Percentiles rank a stretch among this genome's conserved stretches.
Evolutionary conservation across 1,140 invertebrate genomes (phyloP).

Genomic region (Ectropis grisescens): DNA sequence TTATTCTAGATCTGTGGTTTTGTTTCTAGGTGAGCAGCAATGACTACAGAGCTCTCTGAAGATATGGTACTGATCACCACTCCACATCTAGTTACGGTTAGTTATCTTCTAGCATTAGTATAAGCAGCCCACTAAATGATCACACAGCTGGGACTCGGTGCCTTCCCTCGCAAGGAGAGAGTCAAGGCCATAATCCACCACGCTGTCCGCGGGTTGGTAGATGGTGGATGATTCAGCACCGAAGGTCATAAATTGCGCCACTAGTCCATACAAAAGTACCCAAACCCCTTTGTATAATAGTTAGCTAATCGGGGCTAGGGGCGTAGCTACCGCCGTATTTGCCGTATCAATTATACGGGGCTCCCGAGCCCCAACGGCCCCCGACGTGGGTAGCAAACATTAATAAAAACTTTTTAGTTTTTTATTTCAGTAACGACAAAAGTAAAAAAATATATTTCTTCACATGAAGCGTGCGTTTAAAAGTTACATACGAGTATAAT

Average conservation of each 20-base stretch:
- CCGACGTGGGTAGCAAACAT: neutral
- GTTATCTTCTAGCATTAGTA: conserved; percentile 5
- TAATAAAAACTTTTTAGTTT: neutral
- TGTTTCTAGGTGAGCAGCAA: conserved; percentile 19
- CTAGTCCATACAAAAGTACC: too few relatives aligned
- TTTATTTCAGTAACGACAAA: neutral
- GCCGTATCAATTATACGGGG: too few relatives aligned
- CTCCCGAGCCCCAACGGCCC: too few relatives aligned
- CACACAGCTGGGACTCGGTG: too few relatives aligned
- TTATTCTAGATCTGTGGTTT: neutral
- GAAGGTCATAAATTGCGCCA: neutral
- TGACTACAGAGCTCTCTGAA: conserved; percentile 29
- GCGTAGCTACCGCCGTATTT: too few relatives aligned
- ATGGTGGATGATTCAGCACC: neutral
- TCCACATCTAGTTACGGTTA: conserved; percentile 36
- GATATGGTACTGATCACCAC: conserved; percentile 32
- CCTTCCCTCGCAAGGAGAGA: too few relatives aligned
- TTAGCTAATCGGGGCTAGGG: neutral
- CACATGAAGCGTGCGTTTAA: neutral
- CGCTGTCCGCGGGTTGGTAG: too few relatives aligned
- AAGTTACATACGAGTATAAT: too few relatives aligned
- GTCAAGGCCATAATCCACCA: too few relatives aligned
- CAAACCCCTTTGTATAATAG: neutral
- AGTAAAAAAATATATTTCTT: neutral
- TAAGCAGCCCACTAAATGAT: too few relatives aligned